Conservation (phyloP, 53 echinoderm and acorn worm species). For the Crossaster papposus region DNA sequence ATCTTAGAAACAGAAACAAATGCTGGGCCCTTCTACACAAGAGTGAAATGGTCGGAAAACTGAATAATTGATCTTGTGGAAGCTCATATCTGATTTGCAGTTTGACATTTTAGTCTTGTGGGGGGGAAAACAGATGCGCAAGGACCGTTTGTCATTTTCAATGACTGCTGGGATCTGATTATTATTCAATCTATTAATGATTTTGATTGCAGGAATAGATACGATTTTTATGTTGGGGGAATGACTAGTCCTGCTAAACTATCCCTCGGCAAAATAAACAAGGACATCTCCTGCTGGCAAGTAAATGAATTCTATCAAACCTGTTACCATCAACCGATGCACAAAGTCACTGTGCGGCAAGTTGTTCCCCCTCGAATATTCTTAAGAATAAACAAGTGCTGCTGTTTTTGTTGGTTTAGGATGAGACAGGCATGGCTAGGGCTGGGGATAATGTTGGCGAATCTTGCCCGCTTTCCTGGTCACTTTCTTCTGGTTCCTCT, state of each 20-base stretch:
- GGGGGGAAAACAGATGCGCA: not conserved
- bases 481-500: constrained; percentile 8
- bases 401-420: not conserved
- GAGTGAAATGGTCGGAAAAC: too few relatives aligned
- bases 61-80: too few relatives aligned
- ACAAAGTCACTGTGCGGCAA: not conserved
- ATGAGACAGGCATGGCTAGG: not conserved
- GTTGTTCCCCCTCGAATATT: not conserved
- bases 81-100: not conserved
- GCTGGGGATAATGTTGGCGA: not conserved
- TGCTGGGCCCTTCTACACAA: not conserved
- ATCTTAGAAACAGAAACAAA: not conserved
- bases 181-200: not conserved
- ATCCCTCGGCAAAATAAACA: not conserved
- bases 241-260: constrained; percentile 38
- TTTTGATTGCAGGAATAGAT: not conserved
- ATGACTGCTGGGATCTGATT: not conserved
- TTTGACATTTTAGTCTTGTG: not conserved
- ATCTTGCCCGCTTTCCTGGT: not conserved
- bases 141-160: not conserved
- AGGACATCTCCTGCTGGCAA: constrained; percentile 33
- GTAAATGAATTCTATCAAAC: constrained; percentile 9
- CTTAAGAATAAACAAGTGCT: not conserved
- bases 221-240: not conserved
- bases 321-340: not conserved